Percentiles rank a stretch among this genome's conserved stretches.
These are phyloP conservation scores for Monoplex corrugatus DNA, from an alignment of 2,888 invertebrate genomes.

Conservation along the genomic window DNA sequence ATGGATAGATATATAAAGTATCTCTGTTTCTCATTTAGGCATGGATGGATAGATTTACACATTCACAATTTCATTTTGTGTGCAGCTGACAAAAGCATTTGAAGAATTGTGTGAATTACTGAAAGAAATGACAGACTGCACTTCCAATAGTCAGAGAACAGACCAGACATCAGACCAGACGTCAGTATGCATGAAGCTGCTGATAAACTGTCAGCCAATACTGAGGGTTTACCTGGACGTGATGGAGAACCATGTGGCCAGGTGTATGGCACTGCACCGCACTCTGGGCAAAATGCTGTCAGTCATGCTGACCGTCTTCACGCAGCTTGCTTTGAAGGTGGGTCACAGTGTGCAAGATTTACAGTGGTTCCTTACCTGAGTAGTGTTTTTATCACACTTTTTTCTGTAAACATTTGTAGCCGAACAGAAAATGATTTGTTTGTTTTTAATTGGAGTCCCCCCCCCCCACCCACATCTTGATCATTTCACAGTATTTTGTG, in stretches of 20 bases:
- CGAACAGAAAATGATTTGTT: no score
- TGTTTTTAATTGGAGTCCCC: no score
- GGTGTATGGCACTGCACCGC: constrained; percentile 90
- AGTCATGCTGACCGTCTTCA: constrained; percentile 91
- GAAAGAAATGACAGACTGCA: not conserved
- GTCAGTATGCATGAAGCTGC: constrained; percentile 40
- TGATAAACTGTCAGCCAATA: constrained; percentile 84
- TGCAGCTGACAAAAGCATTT: constrained; percentile 19
- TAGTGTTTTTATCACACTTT: no score
- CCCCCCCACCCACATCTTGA: no score
- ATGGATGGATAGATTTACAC: not conserved
- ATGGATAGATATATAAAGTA: not conserved
- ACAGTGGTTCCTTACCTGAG: no score
- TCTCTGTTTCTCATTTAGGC: no score
- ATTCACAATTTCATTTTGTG: not conserved
- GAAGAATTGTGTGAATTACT: constrained; percentile 9
- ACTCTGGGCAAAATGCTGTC: constrained; percentile 91
- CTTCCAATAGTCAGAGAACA: not conserved
- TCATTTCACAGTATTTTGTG: no score
- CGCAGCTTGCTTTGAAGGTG: constrained; percentile 89
- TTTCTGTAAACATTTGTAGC: no score
- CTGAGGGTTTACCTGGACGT: constrained; percentile 89
- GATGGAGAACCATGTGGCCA: constrained; percentile 90
- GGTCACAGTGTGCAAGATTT: not conserved
- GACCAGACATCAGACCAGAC: not conserved